Evolutionary conservation across 2,797 vertebrate species (phyloP), one percentile per base, ranked within the genome.

Genomic region (Myotis daubentonii): DNA sequence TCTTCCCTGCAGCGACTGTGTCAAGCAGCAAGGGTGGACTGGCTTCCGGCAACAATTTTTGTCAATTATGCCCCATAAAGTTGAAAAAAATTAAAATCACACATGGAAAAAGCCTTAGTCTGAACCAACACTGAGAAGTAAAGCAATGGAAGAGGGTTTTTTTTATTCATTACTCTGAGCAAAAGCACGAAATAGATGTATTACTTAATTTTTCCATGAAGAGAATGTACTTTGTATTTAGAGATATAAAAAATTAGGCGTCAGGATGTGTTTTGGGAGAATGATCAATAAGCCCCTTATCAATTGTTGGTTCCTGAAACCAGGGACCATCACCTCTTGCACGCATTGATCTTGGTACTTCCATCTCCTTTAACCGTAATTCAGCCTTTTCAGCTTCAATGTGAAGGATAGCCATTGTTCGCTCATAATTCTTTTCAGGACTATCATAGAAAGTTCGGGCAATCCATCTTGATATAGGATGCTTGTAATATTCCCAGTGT

Each of bases 391-490:
- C 99, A 0, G 98, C 53, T 97, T 99, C 99, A 1, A 97, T 79
- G 0, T 99, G 96, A 92, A 99, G 87, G 41, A 98, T 19, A 89
- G 99, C 99, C 99, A 99, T 97, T 97, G 98, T 96, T 97, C 99
- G 99, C 97, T 99, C 99, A 92, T 99, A 99, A 83, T 99, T 95
- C 97, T 99, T 99, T 94, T 99, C 99, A 44, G 99, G 99, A 62
- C 98, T 93, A 62, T 99, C 99, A 44, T 97, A 98, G 2, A 99
- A 0, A 88, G 97, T 98, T 80, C 98, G 97, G 47, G 98, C 89
- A 93, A 99, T 99, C 99, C 99, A 99, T 95, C 99, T 98, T 83
- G 98, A 99, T 97, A 99, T 99, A 74, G 99, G 99, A 94, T 99
- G 99, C 99, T 98, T 98, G 95, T 97, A 97, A 89, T 99, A 99